Conservation (phyloP, 2,888 invertebrate species). For the Aradus depressus region DNA sequence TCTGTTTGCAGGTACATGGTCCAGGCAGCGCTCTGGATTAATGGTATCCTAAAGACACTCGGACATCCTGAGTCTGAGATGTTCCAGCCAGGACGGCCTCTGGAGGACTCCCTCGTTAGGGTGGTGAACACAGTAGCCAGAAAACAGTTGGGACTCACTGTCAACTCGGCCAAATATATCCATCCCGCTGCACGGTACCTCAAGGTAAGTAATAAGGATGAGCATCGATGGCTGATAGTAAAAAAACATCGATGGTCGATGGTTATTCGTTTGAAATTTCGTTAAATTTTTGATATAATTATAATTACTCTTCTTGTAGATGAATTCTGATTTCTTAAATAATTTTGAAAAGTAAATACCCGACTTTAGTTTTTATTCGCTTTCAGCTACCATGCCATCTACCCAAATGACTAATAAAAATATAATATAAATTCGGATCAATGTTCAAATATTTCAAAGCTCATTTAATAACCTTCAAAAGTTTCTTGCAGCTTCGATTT, state of each 20-base stretch:
- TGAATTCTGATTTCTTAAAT: background rate
- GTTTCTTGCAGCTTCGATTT: no score
- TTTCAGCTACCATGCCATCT: no score
- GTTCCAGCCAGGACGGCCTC: conserved; percentile 54
- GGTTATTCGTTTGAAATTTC: background rate
- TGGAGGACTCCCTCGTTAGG: conserved; percentile 55
- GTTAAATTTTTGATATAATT: background rate
- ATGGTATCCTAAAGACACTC: conserved; percentile 62
- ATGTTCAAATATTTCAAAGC: no score
- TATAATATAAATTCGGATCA: no score
- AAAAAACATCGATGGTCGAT: background rate
- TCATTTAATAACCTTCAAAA: no score
- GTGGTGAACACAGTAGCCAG: conserved; percentile 56
- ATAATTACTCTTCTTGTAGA: background rate
- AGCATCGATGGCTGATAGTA: background rate
- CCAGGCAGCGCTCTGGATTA: conserved; percentile 57
- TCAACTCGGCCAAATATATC: conserved; percentile 61
- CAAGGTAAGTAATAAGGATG: conserved; percentile 48
- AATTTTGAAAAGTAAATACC: background rate
- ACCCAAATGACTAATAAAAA: no score
- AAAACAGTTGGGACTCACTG: conserved; percentile 56
- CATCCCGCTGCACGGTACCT: conserved; percentile 62
- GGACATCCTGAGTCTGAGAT: conserved; percentile 59
- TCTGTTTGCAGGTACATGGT: conserved; percentile 54
- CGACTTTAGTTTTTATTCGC: no score